Conservation (phyloP, 2,113 vertebrate species). For the Gobio gobio region DNA sequence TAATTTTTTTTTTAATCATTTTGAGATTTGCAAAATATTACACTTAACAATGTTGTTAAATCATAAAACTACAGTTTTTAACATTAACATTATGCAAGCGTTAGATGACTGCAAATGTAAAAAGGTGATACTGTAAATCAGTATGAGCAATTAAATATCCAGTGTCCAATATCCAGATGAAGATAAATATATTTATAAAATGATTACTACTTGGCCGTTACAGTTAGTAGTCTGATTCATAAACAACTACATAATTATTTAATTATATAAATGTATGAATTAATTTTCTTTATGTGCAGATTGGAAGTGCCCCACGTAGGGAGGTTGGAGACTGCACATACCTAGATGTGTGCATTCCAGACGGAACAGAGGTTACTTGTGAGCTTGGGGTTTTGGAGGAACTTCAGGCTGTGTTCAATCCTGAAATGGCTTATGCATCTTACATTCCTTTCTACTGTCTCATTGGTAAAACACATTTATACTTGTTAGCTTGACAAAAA, state of each 20-base stretch:
- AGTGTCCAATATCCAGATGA: too few species aligned
- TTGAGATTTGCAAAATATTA: too few species aligned
- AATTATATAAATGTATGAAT: background rate
- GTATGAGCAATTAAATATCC: too few species aligned
- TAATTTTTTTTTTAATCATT: too few species aligned
- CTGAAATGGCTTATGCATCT: slow-evolving; percentile 93
- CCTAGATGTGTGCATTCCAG: slow-evolving; percentile 76
- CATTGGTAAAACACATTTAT: slow-evolving; percentile 78
- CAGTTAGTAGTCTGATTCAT: background rate
- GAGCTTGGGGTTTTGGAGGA: slow-evolving; percentile 85
- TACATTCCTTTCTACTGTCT: slow-evolving; percentile 95
- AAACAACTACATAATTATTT: background rate
- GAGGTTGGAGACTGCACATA: slow-evolving; percentile 78
- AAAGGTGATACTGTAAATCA: too few species aligned
- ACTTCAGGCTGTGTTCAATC: slow-evolving; percentile 90
- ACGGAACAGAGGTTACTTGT: slow-evolving; percentile 73
- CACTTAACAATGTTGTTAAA: too few species aligned
- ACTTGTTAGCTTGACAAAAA: background rate
- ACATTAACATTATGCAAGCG: too few species aligned
- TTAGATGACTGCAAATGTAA: too few species aligned
- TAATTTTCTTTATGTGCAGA: slow-evolving; percentile 57
- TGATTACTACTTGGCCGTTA: background rate
- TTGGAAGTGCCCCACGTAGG: slow-evolving; percentile 69
- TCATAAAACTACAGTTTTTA: too few species aligned
- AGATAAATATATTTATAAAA: too few species aligned